phyloP scores from a whole-genome alignment of 2,797 vertebrate genomes.

The Enteromius radiatus region DNA sequence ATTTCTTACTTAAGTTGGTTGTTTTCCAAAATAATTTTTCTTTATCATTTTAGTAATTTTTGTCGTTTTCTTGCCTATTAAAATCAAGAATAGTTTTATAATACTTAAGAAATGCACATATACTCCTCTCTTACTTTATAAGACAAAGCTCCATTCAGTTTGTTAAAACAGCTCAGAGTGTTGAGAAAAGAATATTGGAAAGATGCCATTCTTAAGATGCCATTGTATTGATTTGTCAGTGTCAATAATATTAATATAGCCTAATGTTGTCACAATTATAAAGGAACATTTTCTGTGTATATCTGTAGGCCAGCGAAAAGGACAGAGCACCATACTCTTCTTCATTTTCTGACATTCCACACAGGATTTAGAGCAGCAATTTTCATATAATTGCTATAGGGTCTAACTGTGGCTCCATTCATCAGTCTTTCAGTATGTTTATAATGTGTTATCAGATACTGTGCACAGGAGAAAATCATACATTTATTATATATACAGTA shows the following conservation, averaged over 20 bases:
- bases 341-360: background rate
- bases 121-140: background rate
- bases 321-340: background rate
- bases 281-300: background rate
- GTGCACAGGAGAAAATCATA: background rate
- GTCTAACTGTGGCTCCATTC: background rate
- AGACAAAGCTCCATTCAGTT: background rate
- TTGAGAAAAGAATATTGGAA: background rate
- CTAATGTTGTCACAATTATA: background rate
- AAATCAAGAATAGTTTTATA: background rate
- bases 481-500: background rate
- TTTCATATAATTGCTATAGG: background rate
- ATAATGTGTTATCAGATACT: background rate
- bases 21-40: background rate
- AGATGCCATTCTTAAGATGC: background rate
- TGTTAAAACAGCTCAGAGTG: background rate
- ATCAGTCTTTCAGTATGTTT: slow-evolving; percentile 3
- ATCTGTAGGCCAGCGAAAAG: background rate
- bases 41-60: background rate
- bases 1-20: background rate
- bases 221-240: background rate
- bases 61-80: background rate
- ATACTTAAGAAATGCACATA: background rate
- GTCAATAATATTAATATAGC: background rate
- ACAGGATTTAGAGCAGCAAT: slow-evolving; percentile 24